Conservation (phyloP, 2,797 vertebrate genomes). For the Microctenopoma stevenorrisi region DNA sequence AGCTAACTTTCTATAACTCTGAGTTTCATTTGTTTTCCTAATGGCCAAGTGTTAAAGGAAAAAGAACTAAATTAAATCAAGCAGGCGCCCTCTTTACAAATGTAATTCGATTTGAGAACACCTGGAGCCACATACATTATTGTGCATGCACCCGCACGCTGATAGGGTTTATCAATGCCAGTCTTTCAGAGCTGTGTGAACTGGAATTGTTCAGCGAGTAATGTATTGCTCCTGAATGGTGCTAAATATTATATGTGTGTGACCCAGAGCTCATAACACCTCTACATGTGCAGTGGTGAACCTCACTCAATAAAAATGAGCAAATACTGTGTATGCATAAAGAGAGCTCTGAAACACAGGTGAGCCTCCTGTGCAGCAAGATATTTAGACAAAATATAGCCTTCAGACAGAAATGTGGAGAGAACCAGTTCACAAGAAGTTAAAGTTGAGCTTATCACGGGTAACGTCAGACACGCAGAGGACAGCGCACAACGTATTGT, state of each 20-base stretch:
- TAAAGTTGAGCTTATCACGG: neutral
- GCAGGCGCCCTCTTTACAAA: constrained; percentile 25
- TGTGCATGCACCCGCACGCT: neutral
- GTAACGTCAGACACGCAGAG: neutral
- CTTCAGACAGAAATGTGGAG: too few relatives aligned
- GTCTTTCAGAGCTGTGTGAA: constrained; percentile 33
- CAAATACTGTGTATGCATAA: constrained; percentile 22
- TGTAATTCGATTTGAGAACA: constrained; percentile 30
- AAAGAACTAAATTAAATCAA: constrained; percentile 38
- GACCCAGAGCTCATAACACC: constrained; percentile 58
- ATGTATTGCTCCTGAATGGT: constrained; percentile 48
- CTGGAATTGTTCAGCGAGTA: constrained; percentile 35
- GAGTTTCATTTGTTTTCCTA: constrained; percentile 52
- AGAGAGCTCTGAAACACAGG: neutral
- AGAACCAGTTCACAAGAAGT: neutral
- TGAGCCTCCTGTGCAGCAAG: neutral
- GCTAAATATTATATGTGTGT: constrained; percentile 62
- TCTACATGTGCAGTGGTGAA: constrained; percentile 28
- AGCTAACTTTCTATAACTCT: constrained; percentile 41
- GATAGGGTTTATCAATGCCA: constrained; percentile 19
- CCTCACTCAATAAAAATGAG: constrained; percentile 36
- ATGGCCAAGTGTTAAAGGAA: constrained; percentile 42
- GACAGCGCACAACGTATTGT: too few relatives aligned
- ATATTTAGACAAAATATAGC: neutral
- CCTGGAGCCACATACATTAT: constrained; percentile 18